phyloP scores from a whole-genome alignment of 2,113 vertebrate genomes.

The Cochlearius cochlearius region DNA sequence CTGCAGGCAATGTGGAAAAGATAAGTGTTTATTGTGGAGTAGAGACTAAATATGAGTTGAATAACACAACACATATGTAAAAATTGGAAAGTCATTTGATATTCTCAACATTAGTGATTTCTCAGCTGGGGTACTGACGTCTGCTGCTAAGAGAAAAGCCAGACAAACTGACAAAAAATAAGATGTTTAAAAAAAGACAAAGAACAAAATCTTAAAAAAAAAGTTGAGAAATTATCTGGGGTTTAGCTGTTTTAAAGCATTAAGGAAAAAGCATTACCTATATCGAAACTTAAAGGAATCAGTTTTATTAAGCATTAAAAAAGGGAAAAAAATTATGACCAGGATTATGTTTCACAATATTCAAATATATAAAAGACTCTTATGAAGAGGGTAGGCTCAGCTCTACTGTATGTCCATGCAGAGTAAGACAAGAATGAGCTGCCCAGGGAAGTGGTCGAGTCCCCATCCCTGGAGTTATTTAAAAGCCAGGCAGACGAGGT shows the following conservation, averaged over 20 bases:
- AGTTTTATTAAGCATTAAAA: not conserved
- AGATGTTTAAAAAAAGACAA: not conserved
- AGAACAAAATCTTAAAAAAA: not conserved
- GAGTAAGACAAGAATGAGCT: not conserved
- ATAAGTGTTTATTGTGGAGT: not conserved
- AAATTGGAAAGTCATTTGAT: not conserved
- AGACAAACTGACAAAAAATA: not conserved
- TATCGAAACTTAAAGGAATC: not conserved
- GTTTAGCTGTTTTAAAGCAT: not conserved
- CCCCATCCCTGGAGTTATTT: no score
- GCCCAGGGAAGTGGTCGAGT: no score
- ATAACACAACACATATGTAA: not conserved
- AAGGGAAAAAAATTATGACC: fast-evolving
- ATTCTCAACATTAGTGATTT: not conserved
- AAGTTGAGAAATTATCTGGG: not conserved
- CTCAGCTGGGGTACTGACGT: not conserved
- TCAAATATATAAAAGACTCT: not conserved
- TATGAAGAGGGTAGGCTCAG: not conserved
- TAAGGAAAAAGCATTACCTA: not conserved
- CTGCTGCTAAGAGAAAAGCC: not conserved
- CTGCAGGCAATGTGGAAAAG: not conserved
- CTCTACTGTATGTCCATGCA: not conserved
- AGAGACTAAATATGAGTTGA: not conserved
- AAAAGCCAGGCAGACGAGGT: no score
- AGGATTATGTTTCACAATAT: not conserved